Conservation (phyloP, 2,888 invertebrate species). For the Aphidoletes aphidimyza region DNA sequence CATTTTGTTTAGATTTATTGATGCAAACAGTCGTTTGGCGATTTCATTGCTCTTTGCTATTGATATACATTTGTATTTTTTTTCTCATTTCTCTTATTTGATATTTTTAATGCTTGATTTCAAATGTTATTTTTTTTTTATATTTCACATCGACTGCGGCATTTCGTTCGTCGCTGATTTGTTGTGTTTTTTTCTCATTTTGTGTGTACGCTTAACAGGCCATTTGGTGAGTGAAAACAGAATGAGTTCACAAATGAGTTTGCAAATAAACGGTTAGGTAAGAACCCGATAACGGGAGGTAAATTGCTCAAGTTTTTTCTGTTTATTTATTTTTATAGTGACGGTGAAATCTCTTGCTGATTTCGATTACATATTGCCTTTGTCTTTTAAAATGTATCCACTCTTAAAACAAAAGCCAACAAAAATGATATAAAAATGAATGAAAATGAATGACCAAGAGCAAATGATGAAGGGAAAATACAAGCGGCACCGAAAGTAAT, state of each 20-base stretch:
- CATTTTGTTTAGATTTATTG: conserved; percentile 47
- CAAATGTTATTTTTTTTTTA: background rate
- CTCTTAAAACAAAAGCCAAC: conserved; percentile 1
- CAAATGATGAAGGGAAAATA: background rate
- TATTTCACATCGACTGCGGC: background rate
- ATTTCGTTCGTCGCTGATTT: background rate
- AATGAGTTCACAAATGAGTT: background rate
- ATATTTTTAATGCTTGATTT: background rate
- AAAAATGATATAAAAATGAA: background rate
- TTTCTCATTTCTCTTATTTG: background rate
- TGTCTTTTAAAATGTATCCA: background rate
- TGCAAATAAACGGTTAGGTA: conserved; percentile 22
- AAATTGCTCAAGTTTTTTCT: background rate
- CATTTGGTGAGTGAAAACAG: background rate
- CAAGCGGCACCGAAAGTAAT: background rate
- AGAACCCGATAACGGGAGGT: conserved; percentile 23
- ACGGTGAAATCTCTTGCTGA: conserved; percentile 15
- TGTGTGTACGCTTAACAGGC: conserved; percentile 1
- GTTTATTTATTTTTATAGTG: background rate
- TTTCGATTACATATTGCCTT: background rate
- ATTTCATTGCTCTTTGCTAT: background rate
- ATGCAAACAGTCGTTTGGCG: no score
- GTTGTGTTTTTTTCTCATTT: no score
- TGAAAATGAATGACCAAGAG: conserved; percentile 14
- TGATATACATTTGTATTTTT: background rate